Evolutionary conservation across 2,888 invertebrate genomes (phyloP).

Genomic region (Entomobrya proxima): DNA sequence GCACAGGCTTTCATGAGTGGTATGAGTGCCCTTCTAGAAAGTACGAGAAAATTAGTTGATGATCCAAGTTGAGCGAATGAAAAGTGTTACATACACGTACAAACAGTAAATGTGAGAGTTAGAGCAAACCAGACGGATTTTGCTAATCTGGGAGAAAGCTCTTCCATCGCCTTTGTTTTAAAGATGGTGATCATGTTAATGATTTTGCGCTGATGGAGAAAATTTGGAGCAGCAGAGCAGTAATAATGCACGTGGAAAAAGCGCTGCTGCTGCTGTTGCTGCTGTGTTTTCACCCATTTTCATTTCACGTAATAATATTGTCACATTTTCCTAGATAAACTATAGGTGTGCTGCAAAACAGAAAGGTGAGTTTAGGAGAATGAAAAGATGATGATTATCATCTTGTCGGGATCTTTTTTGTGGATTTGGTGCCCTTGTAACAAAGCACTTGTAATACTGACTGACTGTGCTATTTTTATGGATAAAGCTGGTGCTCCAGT

Average conservation of each 20-base stretch:
- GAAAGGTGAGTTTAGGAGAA: neutral
- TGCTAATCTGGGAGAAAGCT: conserved; percentile 21
- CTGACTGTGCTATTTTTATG: neutral
- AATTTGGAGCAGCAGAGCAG: neutral
- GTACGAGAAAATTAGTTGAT: neutral
- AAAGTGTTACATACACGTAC: too few species aligned
- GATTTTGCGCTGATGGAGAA: neutral
- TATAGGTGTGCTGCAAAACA: neutral
- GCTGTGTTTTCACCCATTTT: neutral
- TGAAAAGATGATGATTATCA: conserved; percentile 7
- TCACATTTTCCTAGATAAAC: conserved; percentile 27
- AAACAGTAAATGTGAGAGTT: neutral
- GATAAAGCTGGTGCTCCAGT: neutral
- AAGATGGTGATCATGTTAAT: neutral
- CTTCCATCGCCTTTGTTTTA: neutral
- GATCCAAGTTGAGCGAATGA: neutral
- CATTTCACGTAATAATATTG: neutral
- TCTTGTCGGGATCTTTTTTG: neutral
- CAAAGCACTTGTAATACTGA: neutral
- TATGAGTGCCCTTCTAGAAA: too few species aligned
- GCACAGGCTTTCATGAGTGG: neutral
- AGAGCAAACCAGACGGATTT: neutral
- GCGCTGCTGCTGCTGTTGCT: neutral
- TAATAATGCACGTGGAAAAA: neutral
- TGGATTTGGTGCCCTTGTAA: conserved; percentile 2